These are phyloP conservation scores for Drosophila setosimentum DNA, from an alignment of 2,888 invertebrate genomes.

Conservation along the genomic window DNA sequence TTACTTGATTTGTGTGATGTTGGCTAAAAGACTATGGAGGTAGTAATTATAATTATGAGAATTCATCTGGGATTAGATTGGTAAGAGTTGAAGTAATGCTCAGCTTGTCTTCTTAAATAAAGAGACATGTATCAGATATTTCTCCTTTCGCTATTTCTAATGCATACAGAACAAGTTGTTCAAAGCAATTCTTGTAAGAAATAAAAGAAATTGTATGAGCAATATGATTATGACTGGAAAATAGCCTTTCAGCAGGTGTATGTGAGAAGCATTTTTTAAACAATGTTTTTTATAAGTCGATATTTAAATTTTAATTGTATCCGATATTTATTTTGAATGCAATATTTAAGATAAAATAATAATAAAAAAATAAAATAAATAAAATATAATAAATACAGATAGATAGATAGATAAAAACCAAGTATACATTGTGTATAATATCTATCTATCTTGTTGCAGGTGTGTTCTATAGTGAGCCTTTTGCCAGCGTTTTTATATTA, in stretches of 20 bases:
- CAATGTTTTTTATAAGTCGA: neutral
- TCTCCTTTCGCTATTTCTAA: neutral
- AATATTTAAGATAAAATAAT: no score
- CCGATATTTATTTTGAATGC: no score
- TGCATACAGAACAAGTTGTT: neutral
- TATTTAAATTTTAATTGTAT: neutral
- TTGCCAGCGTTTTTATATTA: neutral
- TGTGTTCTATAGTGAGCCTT: neutral
- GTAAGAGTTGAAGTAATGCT: neutral
- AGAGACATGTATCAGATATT: neutral
- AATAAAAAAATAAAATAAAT: no score
- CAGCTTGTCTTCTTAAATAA: neutral
- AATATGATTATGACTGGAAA: neutral
- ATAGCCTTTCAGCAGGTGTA: no score
- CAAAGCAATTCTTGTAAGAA: neutral
- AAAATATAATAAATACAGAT: no score
- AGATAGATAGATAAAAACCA: neutral
- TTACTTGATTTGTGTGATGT: no score
- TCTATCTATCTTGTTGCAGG: neutral
- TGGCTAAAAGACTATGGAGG: neutral
- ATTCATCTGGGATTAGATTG: neutral
- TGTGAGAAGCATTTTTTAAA: neutral
- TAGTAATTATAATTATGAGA: neutral
- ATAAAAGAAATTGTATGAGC: neutral
- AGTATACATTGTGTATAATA: accelerated